Conservation (phyloP, 2,888 invertebrate genomes). For the Ashinkailepas kermadecensis region DNA sequence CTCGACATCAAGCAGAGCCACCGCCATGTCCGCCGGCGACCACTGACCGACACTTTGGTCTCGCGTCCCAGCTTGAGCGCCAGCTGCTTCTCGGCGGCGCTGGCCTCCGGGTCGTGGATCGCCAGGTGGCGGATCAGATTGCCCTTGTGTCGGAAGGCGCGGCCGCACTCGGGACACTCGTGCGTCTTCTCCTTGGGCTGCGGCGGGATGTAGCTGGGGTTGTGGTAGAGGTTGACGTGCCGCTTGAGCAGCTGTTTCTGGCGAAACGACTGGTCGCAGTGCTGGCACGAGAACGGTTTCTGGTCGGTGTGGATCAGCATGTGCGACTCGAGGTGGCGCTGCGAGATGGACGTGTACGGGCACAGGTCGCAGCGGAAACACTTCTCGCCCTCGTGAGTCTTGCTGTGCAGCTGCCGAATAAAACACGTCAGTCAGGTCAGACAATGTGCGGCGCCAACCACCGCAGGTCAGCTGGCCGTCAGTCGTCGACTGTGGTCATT, state of each 20-base stretch:
- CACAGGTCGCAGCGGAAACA: slow-evolving; percentile 91
- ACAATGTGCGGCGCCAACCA: no score
- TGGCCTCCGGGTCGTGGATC: slow-evolving; percentile 77
- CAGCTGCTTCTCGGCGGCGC: slow-evolving; percentile 61
- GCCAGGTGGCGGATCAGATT: slow-evolving; percentile 88
- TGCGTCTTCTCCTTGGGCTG: slow-evolving; percentile 82
- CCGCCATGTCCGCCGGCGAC: slow-evolving; percentile 38
- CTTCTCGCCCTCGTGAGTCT: slow-evolving; percentile 93
- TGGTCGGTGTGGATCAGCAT: slow-evolving; percentile 91
- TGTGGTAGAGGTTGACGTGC: slow-evolving; percentile 87
- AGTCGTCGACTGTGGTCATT: no score
- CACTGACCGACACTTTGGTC: slow-evolving; percentile 57
- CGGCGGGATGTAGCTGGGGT: slow-evolving; percentile 79
- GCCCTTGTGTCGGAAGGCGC: slow-evolving; percentile 67
- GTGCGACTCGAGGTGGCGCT: slow-evolving; percentile 87
- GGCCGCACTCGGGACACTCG: slow-evolving; percentile 65
- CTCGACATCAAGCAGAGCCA: not conserved
- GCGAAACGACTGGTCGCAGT: slow-evolving; percentile 70
- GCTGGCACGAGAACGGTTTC: slow-evolving; percentile 82
- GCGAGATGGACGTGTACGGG: slow-evolving; percentile 86
- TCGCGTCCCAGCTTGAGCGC: slow-evolving; percentile 71
- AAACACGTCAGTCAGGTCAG: no score
- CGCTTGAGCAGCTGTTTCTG: slow-evolving; percentile 85
- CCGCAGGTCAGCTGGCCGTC: no score
- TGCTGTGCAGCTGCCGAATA: slow-evolving; percentile 52